A percentile compares a stretch with the other conserved stretches of the same genome.
Evolutionary conservation across 2,888 invertebrate genomes (phyloP).

Genomic region (Pecten maximus): DNA sequence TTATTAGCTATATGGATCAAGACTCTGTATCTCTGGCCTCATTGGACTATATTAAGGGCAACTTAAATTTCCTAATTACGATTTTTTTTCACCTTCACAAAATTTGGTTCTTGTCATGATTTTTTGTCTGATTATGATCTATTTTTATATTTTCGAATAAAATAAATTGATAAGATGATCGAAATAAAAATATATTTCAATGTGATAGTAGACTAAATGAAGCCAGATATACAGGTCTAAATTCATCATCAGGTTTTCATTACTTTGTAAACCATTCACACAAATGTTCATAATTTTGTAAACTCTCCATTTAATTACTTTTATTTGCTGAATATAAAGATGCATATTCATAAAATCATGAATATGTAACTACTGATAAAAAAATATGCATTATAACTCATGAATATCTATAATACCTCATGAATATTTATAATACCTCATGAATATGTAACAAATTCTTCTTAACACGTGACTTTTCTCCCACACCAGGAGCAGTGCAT

Average conservation of each 20-base stretch:
- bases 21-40: not conserved
- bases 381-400: not conserved
- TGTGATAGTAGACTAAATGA: not conserved
- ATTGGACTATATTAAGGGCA: not conserved
- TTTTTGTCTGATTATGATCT: not conserved
- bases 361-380: not conserved
- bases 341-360: not conserved
- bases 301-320: not conserved
- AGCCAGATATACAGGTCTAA: not conserved
- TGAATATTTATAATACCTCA: not conserved
- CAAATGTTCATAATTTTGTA: not conserved
- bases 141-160: not conserved
- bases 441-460: conserved; percentile 15
- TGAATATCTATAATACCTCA: not conserved
- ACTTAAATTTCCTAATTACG: not conserved
- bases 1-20: not conserved
- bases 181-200: no score
- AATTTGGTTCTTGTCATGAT: not conserved
- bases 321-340: not conserved
- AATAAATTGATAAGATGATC: not conserved
- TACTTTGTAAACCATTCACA: not conserved
- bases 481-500: conserved; percentile 53
- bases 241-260: not conserved
- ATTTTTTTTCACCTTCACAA: not conserved
- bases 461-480: not conserved